Evolutionary conservation across 1,140 invertebrate genomes (phyloP).

Genomic region (Zaprionus capensis): DNA sequence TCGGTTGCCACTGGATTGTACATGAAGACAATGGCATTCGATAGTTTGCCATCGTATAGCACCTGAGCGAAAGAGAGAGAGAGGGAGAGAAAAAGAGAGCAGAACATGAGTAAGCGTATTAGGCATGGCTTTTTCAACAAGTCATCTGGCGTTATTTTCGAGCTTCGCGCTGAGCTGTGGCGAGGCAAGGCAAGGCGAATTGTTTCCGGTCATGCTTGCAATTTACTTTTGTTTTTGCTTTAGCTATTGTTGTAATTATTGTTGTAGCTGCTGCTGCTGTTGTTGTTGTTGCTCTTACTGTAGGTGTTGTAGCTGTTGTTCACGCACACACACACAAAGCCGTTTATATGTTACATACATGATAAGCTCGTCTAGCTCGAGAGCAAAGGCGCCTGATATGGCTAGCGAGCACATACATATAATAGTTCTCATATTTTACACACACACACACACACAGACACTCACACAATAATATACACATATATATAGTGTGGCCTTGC

Average conservation of each 20-base stretch:
- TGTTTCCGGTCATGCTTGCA: conserved; percentile 57
- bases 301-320: background rate
- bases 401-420: background rate
- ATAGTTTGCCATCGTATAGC: conserved; percentile 98
- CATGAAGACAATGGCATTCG: conserved; percentile 98
- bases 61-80: conserved; percentile 88
- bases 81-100: conserved; percentile 11
- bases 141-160: conserved; percentile 35
- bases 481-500: conserved; percentile 4
- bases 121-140: conserved; percentile 56
- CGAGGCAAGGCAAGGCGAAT: conserved; percentile 28
- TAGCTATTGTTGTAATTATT: conserved; percentile 29
- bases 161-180: background rate
- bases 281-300: background rate
- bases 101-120: conserved; percentile 32
- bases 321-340: background rate
- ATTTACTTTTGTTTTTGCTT: conserved; percentile 54
- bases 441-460: conserved; percentile 31
- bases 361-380: background rate
- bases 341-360: conserved; percentile 5
- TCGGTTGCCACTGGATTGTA: conserved; percentile 99
- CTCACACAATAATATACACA: conserved; percentile 1
- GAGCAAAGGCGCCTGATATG: background rate
- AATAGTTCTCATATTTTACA: conserved; percentile 3
- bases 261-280: conserved; percentile 14